A percentile compares a stretch with the other conserved stretches of the same genome.
Conservation (phyloP, 2,113 vertebrate genomes). For the Gopherus flavomarginatus region DNA sequence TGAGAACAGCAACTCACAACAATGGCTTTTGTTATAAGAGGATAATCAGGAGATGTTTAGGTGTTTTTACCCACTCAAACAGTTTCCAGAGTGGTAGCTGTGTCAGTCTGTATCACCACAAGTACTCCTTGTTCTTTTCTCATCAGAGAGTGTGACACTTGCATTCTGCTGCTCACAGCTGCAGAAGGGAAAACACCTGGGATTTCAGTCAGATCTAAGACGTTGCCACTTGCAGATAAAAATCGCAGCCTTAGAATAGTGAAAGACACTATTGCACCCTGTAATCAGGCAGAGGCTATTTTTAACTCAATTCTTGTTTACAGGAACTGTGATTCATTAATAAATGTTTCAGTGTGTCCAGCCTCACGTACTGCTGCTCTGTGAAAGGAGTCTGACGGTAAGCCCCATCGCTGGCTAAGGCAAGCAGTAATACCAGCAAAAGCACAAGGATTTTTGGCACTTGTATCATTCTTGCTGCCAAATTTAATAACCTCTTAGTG, state of each 20-base stretch:
- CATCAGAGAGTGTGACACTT: neutral
- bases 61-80: neutral
- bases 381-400: neutral
- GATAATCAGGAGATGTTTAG: neutral
- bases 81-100: too few species aligned
- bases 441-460: conserved; percentile 29
- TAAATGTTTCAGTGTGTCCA: conserved; percentile 38
- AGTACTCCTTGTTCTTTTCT: too few species aligned
- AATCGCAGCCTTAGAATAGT: neutral
- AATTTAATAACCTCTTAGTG: conserved; percentile 40
- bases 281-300: conserved; percentile 4
- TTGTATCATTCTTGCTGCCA: neutral
- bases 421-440: neutral
- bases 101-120: too few species aligned
- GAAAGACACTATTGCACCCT: conserved; percentile 4
- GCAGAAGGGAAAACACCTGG: conserved; percentile 21
- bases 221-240: conserved; percentile 30
- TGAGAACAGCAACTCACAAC: conserved; percentile 27
- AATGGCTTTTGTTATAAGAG: conserved; percentile 28
- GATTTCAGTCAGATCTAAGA: neutral
- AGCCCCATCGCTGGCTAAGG: neutral
- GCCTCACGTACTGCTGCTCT: conserved; percentile 55
- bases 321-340: conserved; percentile 59
- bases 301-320: conserved; percentile 51
- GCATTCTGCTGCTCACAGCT: conserved; percentile 10